Evolutionary conservation across 2,797 vertebrate genomes (phyloP), one percentile per base, ranked within the genome.

Genomic region (Rhinogobio ventralis): DNA sequence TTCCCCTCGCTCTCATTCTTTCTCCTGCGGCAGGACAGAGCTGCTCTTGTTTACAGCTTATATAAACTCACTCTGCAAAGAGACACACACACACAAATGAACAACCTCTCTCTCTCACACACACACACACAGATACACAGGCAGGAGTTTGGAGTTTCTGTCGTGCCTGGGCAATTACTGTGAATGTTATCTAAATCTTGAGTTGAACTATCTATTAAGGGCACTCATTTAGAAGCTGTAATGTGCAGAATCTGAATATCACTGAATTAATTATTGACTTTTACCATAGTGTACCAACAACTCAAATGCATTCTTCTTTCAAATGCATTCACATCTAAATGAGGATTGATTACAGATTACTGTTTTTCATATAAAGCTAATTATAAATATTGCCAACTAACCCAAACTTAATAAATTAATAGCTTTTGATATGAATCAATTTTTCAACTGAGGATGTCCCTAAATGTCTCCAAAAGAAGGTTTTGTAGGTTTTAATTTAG

Each of bases 11-110:
- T 72, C 78, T 71, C 83, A 57, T 57, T 20, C 62, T 88, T 81
- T 82, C 78, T 85, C 86, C 81, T 83, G 82, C 79, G 88, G 78
- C 82, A 90, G 89, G 93, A 95, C 94, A 95, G 94, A 95, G 94
- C 89, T 82, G 90, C 92, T 89, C 94, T 96, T 96, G 95, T 95
- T 95, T 95, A 95, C 93, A 89, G 86, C 92, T 94, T 94, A 93
- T 93, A 94, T 93, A 94, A 94, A 95, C 92, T 83, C 86, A 92
- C 90, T 72, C 85, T 73, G 85, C 83, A 79, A 84, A 87, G 69
- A 60, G 45, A 89, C 23, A 76, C 79, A 74, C 78, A 82, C 68
- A 81, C 79, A 36, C 28, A 71, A 71, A 42, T 49, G 17, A 53
- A 46, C 66, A 36, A 20, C 20, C 67, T 28, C 67, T 42, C 28